A percentile compares a stretch with the other conserved stretches of the same genome.
Conservation (phyloP, 2,888 invertebrate genomes). For the Hemistola chrysoprasaria region DNA sequence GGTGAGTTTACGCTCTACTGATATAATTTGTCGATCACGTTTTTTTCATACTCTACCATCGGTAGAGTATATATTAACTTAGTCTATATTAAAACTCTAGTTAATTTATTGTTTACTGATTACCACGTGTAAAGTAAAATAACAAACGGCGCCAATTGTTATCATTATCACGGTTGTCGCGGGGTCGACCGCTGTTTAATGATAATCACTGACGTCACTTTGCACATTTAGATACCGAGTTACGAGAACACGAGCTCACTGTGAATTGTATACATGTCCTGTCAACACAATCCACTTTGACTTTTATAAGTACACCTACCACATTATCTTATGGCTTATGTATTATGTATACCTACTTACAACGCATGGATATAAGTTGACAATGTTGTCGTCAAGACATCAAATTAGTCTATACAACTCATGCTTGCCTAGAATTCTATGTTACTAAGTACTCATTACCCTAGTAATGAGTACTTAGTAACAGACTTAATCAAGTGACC, state of each 20-base stretch:
- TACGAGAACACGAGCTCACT: slow-evolving; percentile 1
- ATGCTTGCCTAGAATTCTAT: too few species aligned
- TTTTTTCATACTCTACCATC: slow-evolving; percentile 9
- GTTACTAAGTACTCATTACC: too few species aligned
- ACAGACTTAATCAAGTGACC: too few species aligned
- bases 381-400: too few species aligned
- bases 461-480: too few species aligned
- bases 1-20: slow-evolving; percentile 49
- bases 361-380: slow-evolving; percentile 10
- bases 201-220: slow-evolving; percentile 41
- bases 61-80: too few species aligned
- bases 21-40: slow-evolving; percentile 7
- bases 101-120: slow-evolving; percentile 37
- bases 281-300: too few species aligned
- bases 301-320: too few species aligned
- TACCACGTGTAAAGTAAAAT: slow-evolving; percentile 37
- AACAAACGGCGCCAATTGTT: slow-evolving; percentile 53
- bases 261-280: neutral
- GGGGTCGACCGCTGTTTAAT: slow-evolving; percentile 47
- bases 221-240: slow-evolving; percentile 25
- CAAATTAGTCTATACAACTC: too few species aligned
- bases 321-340: too few species aligned
- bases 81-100: slow-evolving; percentile 23
- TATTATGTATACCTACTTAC: too few species aligned
- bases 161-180: slow-evolving; percentile 42